Base-by-base conservation (phyloP, 2,888 invertebrate genomes). In the Lomographa bimaculata region DNA sequence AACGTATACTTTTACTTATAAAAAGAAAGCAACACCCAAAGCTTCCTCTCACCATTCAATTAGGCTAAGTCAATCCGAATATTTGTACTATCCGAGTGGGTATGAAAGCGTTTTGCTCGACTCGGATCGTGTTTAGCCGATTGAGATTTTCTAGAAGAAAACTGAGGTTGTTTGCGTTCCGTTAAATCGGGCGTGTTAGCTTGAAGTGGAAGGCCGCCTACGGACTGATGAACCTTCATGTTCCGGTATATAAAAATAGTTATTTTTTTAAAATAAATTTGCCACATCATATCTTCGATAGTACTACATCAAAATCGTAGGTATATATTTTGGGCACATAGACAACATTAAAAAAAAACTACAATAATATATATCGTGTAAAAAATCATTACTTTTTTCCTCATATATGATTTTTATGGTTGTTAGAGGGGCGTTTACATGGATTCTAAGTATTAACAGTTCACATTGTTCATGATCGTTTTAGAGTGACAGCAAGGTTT, bases 131-230 rank as follows among this genome's bases (percentile, higher is more conserved):
- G 71, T 79, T 82, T 74, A 73, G 69, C 65, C 65, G 68, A 71
- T 71, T 56, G 70, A 70, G 68, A 73, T 73, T 46, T 72, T 77
- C 68, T 71, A 58, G 63, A 77, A 82, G 79, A 77, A 81, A 78
- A 66, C 74, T 79, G 64, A 71, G 80, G 79, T 74, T 84, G 79
- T 84, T 85, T 86, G 75, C 75, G 71, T 76, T 83, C 70, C 75
- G 76, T 79, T 78, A 73, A 68, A 78, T 77, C 69, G 78, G 71
- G 69, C 75, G 71, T 79, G 79, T 80, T 71, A 59, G 64, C 57
- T 71, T 5, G 8, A 4, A 41, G 33, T 41, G 26, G 21, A 25
- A 30, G 14, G 18, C 21, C 3, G 10, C n/a, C 25, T 8, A 40
- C 10, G 39, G 32, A 27, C 17, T 10, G 16, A 21, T 7, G 16